Conservation (phyloP, 2,113 vertebrate species). For the Plecturocebus donacophilus region DNA sequence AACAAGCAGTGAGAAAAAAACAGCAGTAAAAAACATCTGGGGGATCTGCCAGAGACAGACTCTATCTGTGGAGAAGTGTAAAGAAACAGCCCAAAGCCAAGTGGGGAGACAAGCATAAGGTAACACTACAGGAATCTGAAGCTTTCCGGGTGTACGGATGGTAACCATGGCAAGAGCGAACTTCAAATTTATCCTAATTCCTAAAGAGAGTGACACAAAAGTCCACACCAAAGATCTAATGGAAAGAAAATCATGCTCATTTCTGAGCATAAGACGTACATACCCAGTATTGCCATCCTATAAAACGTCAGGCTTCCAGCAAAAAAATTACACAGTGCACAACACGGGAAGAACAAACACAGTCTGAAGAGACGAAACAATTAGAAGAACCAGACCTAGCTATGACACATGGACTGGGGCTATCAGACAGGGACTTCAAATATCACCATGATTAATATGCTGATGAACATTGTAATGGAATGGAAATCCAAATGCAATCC, state of each 20-base stretch:
- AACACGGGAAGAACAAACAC: neutral
- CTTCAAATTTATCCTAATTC: neutral
- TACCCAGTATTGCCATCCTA: neutral
- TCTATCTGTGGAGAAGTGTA: neutral
- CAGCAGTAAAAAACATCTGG: neutral
- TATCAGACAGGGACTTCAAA: neutral
- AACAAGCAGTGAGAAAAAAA: neutral
- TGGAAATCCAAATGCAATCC: too few species aligned
- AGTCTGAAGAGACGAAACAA: neutral
- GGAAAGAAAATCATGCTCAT: neutral
- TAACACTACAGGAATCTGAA: neutral
- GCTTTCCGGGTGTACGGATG: accelerated
- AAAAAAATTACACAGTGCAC: neutral
- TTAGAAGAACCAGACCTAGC: neutral
- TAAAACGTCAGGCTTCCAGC: neutral
- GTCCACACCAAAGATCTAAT: neutral
- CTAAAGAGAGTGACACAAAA: neutral
- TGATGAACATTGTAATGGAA: neutral
- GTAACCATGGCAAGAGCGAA: neutral
- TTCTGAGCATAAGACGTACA: neutral
- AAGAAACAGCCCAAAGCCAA: neutral
- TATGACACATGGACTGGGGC: too few species aligned
- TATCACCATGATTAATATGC: neutral
- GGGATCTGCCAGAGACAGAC: neutral
- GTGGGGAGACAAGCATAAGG: neutral